Base-by-base conservation (phyloP, 2,797 vertebrate species). In the Denticeps clupeoides region DNA sequence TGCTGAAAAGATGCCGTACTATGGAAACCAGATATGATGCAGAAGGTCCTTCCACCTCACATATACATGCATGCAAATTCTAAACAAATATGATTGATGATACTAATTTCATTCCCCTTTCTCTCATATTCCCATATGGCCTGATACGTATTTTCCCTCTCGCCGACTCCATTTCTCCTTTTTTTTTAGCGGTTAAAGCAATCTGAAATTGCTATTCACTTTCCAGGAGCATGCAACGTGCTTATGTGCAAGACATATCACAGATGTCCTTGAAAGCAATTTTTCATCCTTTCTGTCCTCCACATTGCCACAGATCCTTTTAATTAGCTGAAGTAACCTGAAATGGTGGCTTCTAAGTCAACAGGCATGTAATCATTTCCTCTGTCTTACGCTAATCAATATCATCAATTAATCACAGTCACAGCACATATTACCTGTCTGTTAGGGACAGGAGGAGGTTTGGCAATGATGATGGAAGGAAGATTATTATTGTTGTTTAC, bases 281-380 rank as follows among this genome's bases (percentile, higher is more conserved):
- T 27, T 43, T 24, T n/a, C 27, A 27, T 19, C 45, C 38, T 19
- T 28, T 45, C 18, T 11, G 3, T 11, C 4, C 12, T 33, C 31
- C 7, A 3, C 22, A 10, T 64, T 62, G 65, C 73, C 72, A 70
- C 55, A 25, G 51, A 81, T 79, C 76, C 72, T 69, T 58, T 55
- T 66, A 78, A 78, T 71, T 50, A 70, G 56, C 70, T 71, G 73
- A 74, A 71, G 69, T 65, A 64, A 47, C 72, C 73, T 69, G 67
- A 78, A 80, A 75, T 62, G 67, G 28, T 60, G 70, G 62, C 72
- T 74, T 71, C 62, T 56, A 55, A 73, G 66, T 73, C 76, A 74
- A 74, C 76, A 65, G 55, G 65, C 76, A 67, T 72, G 68, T 76
- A 76, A 77, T 75, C 64, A 62, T 60, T 51, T 70, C 63, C 63